Percentiles rank a stretch among this genome's conserved stretches.
Evolutionary conservation across 2,113 vertebrate genomes (phyloP).

Genomic region (Sebastes fasciatus): DNA sequence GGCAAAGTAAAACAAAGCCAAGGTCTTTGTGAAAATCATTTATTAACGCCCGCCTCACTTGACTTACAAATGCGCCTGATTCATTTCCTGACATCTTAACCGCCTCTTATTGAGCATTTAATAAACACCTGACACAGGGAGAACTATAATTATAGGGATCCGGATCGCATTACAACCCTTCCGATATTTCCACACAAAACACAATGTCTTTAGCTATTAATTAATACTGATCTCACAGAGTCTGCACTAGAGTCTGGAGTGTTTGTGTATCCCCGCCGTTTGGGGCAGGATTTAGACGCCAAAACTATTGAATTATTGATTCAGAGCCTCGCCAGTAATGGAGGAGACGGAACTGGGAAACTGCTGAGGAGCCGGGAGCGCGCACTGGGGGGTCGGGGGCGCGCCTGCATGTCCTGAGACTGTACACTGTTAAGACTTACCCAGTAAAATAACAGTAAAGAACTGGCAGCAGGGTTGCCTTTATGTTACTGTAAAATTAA

Average conservation of each 20-base stretch:
- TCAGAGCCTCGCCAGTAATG: constrained; percentile 78
- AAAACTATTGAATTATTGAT: constrained; percentile 87
- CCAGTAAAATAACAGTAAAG: too few species aligned
- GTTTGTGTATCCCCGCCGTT: constrained; percentile 75
- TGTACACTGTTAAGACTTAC: background rate
- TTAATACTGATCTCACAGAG: constrained; percentile 80
- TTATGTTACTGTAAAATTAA: too few species aligned
- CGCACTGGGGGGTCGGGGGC: constrained; percentile 48
- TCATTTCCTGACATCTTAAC: constrained; percentile 80
- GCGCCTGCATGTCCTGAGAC: constrained; percentile 54
- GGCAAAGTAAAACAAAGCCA: constrained; percentile 25
- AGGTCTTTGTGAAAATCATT: constrained; percentile 13
- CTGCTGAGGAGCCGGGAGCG: constrained; percentile 69
- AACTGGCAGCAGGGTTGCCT: too few species aligned
- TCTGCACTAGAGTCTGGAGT: constrained; percentile 71
- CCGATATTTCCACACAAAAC: constrained; percentile 81
- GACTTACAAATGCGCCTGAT: constrained; percentile 68
- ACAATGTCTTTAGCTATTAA: constrained; percentile 83
- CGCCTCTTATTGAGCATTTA: constrained; percentile 78
- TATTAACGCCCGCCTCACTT: constrained; percentile 54
- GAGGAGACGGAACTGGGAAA: constrained; percentile 82
- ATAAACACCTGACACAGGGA: constrained; percentile 78
- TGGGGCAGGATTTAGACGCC: constrained; percentile 82
- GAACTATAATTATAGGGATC: constrained; percentile 71
- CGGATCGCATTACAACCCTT: constrained; percentile 72